A percentile compares a stretch with the other conserved stretches of the same genome.
Conservation (phyloP, 2,797 vertebrate species). For the Liasis olivaceus region DNA sequence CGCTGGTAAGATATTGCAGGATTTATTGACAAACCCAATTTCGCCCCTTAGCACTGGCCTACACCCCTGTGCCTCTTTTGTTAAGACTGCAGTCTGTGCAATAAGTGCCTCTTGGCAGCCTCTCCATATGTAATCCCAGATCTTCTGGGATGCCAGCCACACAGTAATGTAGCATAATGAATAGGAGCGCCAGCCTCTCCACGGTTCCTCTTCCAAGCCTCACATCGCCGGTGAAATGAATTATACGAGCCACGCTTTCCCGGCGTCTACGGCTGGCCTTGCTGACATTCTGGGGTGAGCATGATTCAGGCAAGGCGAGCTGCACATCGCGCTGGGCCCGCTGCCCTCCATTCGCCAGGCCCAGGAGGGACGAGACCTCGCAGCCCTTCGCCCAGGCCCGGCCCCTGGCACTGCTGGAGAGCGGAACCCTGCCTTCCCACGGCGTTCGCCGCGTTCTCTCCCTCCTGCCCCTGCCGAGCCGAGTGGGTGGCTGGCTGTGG, state of each 20-base stretch:
- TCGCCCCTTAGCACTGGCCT: background rate
- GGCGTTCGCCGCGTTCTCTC: background rate
- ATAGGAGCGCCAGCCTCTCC: background rate
- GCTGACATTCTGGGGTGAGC: background rate
- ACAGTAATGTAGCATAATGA: background rate
- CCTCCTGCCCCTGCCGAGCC: background rate
- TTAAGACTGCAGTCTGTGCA: background rate
- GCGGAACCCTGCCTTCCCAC: background rate
- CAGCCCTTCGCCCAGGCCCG: no score
- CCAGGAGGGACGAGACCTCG: background rate
- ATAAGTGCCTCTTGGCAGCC: background rate
- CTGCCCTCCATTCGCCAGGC: background rate
- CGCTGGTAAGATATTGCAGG: background rate
- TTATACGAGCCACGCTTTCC: background rate
- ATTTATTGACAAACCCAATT: background rate
- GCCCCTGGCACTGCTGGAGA: background rate
- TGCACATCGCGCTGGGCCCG: background rate
- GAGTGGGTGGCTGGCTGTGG: background rate
- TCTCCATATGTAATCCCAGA: background rate
- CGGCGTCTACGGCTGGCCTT: background rate
- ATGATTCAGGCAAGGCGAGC: background rate
- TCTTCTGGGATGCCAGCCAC: background rate
- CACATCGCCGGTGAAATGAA: no score
- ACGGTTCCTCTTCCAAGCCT: background rate
- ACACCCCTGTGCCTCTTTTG: background rate